A percentile compares a stretch with the other conserved stretches of the same genome.
Conservation (phyloP, 2,888 invertebrate genomes). For the Acholoe squamosa region DNA sequence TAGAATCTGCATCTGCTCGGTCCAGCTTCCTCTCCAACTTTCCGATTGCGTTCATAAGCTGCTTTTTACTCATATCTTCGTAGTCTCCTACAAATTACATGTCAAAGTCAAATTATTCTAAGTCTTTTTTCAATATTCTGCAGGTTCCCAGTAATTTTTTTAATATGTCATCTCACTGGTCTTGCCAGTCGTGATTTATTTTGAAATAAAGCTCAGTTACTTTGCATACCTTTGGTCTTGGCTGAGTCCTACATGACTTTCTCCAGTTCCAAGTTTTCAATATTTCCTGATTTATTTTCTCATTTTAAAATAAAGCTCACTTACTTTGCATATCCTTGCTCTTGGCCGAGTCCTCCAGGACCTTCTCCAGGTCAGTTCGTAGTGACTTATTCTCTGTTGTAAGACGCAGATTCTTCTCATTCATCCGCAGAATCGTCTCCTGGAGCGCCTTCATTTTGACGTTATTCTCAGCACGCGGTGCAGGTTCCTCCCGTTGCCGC, state of each 20-base stretch:
- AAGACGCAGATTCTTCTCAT: slow-evolving; percentile 78
- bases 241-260: slow-evolving; percentile 75
- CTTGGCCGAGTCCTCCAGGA: slow-evolving; percentile 73
- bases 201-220: slow-evolving; percentile 20
- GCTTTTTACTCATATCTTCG: slow-evolving; percentile 79
- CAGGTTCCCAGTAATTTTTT: no score
- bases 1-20: slow-evolving; percentile 72
- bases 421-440: slow-evolving; percentile 80
- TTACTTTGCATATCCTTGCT: slow-evolving; percentile 63
- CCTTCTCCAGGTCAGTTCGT: slow-evolving; percentile 79
- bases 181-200: neutral
- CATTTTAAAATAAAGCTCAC: neutral
- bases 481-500: slow-evolving; percentile 3
- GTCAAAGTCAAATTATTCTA: no score
- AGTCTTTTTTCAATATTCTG: no score
- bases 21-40: slow-evolving; percentile 78
- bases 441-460: slow-evolving; percentile 79
- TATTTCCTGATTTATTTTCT: no score
- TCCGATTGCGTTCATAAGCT: slow-evolving; percentile 74
- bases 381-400: slow-evolving; percentile 80
- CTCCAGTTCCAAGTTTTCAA: no score
- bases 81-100: slow-evolving; percentile 72
- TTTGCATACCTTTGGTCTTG: slow-evolving; percentile 64
- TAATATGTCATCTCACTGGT: no score
- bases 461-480: slow-evolving; percentile 70